Percentiles rank a stretch among this genome's conserved stretches.
phyloP scores from a whole-genome alignment of 2,797 vertebrate genomes.

The Prionace glauca region DNA sequence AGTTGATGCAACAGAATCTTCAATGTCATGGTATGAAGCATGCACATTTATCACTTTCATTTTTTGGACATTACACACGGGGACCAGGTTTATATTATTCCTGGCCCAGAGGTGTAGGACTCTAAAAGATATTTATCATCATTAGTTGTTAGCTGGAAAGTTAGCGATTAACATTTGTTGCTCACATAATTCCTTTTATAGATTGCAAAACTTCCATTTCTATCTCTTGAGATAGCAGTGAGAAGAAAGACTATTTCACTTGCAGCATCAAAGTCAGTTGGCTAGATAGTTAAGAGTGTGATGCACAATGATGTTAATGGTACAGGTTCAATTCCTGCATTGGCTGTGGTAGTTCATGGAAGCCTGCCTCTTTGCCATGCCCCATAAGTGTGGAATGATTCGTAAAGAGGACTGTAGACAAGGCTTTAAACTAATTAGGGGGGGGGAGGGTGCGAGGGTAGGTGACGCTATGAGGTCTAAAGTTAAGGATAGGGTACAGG shows the following conservation, averaged over 20 bases:
- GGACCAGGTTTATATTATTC: not conserved
- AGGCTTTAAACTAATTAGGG: too few relatives aligned
- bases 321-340: not conserved
- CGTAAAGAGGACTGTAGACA: too few relatives aligned
- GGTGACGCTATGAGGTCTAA: too few relatives aligned
- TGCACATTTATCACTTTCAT: not conserved
- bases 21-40: not conserved
- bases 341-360: not conserved
- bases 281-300: not conserved
- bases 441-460: too few relatives aligned
- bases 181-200: not conserved
- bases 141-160: not conserved
- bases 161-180: not conserved
- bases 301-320: not conserved
- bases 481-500: too few relatives aligned
- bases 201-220: not conserved
- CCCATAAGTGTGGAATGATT: too few relatives aligned
- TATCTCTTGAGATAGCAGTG: not conserved
- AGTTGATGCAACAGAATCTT: not conserved
- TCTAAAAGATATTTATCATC: not conserved
- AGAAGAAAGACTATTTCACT: too few relatives aligned
- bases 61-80: not conserved
- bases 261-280: not conserved
- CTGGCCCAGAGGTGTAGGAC: not conserved
- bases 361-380: too few relatives aligned